Percentiles rank a stretch among this genome's conserved stretches.
phyloP scores from a whole-genome alignment of 2,797 vertebrate genomes.

The Alauda arvensis region DNA sequence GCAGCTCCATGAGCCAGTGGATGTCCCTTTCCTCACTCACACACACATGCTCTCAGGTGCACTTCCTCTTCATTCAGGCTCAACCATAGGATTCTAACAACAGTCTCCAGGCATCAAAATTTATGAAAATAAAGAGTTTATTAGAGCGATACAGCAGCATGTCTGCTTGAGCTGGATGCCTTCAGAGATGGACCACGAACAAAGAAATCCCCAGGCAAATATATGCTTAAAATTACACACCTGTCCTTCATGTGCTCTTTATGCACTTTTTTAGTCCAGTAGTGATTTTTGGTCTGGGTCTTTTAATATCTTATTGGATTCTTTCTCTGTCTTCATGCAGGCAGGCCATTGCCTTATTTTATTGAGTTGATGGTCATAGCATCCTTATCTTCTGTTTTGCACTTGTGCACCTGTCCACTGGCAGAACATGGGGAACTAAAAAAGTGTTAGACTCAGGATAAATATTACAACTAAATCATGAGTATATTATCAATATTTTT shows the following conservation, averaged over 20 bases:
- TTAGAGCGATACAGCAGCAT: background rate
- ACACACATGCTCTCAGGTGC: background rate
- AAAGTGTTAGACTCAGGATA: background rate
- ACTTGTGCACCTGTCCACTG: background rate
- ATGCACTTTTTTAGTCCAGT: background rate
- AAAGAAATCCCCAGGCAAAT: background rate
- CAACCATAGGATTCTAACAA: background rate
- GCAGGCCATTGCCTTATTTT: background rate
- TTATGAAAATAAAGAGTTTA: background rate
- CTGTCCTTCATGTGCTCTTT: background rate
- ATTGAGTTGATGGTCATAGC: background rate
- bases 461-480: background rate
- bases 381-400: background rate
- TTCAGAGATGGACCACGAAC: background rate
- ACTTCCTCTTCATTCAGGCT: background rate
- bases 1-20: background rate
- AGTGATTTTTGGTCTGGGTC: background rate
- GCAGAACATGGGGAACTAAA: background rate
- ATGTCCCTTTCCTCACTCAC: background rate
- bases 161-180: background rate
- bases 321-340: background rate
- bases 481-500: background rate
- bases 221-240: background rate
- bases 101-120: background rate
- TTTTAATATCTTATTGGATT: background rate